A percentile compares a stretch with the other conserved stretches of the same genome.
Evolutionary conservation across 2,888 invertebrate species (phyloP).

Genomic region (Aspidiotus rigidus): DNA sequence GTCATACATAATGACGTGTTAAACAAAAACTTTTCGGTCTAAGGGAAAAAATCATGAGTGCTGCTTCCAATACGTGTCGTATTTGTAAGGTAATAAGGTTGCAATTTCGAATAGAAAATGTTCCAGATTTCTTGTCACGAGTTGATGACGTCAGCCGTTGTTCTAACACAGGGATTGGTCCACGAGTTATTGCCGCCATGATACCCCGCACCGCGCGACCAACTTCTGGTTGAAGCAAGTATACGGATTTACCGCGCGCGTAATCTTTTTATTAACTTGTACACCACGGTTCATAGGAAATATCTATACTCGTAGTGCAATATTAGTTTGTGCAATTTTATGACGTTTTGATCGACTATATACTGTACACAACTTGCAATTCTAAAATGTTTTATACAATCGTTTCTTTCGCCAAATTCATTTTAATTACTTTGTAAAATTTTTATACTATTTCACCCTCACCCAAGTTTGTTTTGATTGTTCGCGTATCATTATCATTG

Average conservation of each 20-base stretch:
- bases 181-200: slow-evolving; percentile 27
- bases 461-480: too few relatives aligned
- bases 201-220: slow-evolving; percentile 20
- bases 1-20: neutral
- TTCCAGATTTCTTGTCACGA: slow-evolving; percentile 29
- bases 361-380: neutral
- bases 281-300: slow-evolving; percentile 31
- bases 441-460: too few relatives aligned
- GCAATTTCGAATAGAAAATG: slow-evolving; percentile 14
- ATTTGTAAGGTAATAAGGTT: slow-evolving; percentile 22
- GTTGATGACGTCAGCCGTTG: slow-evolving; percentile 30
- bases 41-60: too few relatives aligned
- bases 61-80: neutral
- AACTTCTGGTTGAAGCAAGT: neutral
- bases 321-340: slow-evolving; percentile 34
- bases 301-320: slow-evolving; percentile 32
- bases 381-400: too few relatives aligned
- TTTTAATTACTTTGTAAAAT: too few relatives aligned
- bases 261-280: slow-evolving; percentile 32
- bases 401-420: too few relatives aligned
- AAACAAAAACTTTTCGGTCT: too few relatives aligned
- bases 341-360: slow-evolving; percentile 31
- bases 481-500: too few relatives aligned
- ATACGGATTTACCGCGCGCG: slow-evolving; percentile 27
- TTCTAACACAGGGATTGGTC: slow-evolving; percentile 31